Evolutionary conservation across 2,113 vertebrate genomes (phyloP).

Genomic region (Urocitellus parryii): DNA sequence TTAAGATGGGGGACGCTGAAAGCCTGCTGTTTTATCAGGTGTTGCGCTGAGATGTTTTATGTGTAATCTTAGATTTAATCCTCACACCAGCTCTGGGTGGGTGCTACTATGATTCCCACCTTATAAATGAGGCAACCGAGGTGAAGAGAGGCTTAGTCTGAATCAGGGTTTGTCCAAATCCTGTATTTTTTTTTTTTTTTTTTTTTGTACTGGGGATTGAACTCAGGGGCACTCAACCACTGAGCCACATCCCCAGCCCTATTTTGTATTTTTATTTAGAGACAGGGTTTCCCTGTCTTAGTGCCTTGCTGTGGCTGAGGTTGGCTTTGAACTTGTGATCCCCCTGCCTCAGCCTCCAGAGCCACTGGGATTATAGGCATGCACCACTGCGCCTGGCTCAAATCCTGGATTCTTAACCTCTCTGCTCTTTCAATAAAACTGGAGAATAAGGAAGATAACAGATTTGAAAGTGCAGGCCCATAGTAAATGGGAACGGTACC

Average conservation of each 20-base stretch:
- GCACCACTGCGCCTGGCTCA: no score
- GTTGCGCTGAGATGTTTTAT: neutral
- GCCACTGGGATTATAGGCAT: neutral
- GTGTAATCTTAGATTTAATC: neutral
- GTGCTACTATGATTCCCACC: neutral
- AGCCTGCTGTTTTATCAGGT: neutral
- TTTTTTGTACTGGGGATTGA: no score
- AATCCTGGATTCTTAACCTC: neutral
- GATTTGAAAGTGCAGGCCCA: neutral
- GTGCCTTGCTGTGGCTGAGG: no score
- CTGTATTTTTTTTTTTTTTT: neutral
- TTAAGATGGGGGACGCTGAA: neutral
- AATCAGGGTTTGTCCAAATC: neutral
- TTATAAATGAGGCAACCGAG: slow-evolving; percentile 3
- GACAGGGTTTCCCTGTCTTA: no score
- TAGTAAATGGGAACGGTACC: neutral
- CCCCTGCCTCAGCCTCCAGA: neutral
- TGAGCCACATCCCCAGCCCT: no score
- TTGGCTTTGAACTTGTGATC: neutral
- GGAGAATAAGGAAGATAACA: neutral
- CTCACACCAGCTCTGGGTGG: neutral
- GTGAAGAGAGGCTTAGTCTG: neutral
- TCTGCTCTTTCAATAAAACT: neutral
- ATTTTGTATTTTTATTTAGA: no score
- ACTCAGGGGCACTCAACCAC: no score